Evolutionary conservation across 2,888 invertebrate species (phyloP).

Genomic region (Rhingia rostrata): DNA sequence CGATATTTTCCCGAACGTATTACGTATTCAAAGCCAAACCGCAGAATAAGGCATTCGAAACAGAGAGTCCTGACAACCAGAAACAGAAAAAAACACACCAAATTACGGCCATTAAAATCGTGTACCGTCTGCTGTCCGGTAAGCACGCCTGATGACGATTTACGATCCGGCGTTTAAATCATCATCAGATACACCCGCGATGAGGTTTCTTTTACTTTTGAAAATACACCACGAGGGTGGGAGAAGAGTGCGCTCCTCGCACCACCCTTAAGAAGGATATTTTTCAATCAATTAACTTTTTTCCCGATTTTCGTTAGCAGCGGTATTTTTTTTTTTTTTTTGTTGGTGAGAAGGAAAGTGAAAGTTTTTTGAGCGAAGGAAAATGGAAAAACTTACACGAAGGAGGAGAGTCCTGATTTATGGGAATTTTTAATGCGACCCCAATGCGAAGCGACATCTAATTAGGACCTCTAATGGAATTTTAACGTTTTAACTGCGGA

Average conservation of each 20-base stretch:
- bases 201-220: slow-evolving; percentile 39
- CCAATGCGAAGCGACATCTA: slow-evolving; percentile 68
- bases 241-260: background rate
- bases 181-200: slow-evolving; percentile 71
- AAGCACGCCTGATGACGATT: slow-evolving; percentile 68
- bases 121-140: slow-evolving; percentile 67
- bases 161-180: slow-evolving; percentile 70
- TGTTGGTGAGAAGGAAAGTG: slow-evolving; percentile 16
- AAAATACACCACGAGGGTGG: background rate
- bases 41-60: slow-evolving; percentile 40
- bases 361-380: slow-evolving; percentile 24
- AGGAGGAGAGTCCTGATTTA: slow-evolving; percentile 63
- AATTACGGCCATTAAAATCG: slow-evolving; percentile 66
- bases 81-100: slow-evolving; percentile 26
- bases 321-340: background rate
- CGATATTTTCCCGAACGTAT: slow-evolving; percentile 28
- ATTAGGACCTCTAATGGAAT: slow-evolving; percentile 74
- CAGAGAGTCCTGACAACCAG: background rate
- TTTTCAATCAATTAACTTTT: slow-evolving; percentile 74
- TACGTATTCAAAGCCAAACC: slow-evolving; percentile 64
- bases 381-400: slow-evolving; percentile 25
- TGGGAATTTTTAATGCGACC: slow-evolving; percentile 71
- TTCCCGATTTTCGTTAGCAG: slow-evolving; percentile 45
- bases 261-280: slow-evolving; percentile 62
- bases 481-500: slow-evolving; percentile 49